Conservation (phyloP, 2,797 vertebrate genomes). For the Aphelocoma californica region DNA sequence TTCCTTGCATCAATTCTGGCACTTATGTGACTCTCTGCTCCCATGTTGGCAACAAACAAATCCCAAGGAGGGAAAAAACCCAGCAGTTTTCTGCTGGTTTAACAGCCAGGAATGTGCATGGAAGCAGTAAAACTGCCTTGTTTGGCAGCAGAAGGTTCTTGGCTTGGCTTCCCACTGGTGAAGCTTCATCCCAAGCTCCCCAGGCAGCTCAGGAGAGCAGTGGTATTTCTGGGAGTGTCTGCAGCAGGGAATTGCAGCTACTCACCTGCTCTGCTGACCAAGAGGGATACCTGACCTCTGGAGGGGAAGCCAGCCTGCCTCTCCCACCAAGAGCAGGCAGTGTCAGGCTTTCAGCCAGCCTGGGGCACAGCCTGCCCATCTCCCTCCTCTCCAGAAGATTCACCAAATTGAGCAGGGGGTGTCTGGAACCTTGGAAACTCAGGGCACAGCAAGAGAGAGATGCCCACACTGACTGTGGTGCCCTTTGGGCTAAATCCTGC, state of each 20-base stretch:
- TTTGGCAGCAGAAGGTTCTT: not conserved
- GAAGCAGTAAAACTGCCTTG: not conserved
- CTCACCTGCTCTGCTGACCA: not conserved
- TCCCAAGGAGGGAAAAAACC: not conserved
- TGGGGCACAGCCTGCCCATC: not conserved
- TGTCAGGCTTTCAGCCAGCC: not conserved
- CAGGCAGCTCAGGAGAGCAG: not conserved
- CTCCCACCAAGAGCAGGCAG: not conserved
- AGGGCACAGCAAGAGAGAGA: fast-evolving
- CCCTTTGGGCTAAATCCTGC: not conserved
- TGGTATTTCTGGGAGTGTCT: not conserved
- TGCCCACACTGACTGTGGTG: not conserved
- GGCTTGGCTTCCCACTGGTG: not conserved
- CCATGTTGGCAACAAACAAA: not conserved
- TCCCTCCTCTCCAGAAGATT: not conserved
- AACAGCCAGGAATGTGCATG: not conserved
- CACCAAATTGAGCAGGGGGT: fast-evolving
- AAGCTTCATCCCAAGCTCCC: not conserved
- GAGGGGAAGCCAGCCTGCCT: not conserved
- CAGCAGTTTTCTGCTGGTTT: not conserved
- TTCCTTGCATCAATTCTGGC: not conserved
- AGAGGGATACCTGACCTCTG: not conserved
- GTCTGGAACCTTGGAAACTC: not conserved
- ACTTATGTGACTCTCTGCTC: not conserved
- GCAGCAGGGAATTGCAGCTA: not conserved